Evolutionary conservation across 1,140 invertebrate genomes (phyloP).

Genomic region (Fopius arisanus): DNA sequence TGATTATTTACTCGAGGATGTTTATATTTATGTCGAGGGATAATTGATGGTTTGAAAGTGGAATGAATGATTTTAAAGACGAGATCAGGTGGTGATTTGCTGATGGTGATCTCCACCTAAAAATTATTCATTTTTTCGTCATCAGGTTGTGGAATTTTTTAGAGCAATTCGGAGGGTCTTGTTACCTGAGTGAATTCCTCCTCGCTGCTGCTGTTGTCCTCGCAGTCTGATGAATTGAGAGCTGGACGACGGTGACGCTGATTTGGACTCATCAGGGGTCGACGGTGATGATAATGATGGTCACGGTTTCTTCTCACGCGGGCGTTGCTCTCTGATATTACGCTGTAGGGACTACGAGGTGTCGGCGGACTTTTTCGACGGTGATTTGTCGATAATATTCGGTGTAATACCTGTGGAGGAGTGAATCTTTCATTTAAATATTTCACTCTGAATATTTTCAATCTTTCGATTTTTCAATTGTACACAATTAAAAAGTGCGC

Average conservation of each 20-base stretch:
- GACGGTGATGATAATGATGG: conserved; percentile 33
- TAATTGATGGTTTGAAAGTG: too few relatives aligned
- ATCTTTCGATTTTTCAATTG: too few relatives aligned
- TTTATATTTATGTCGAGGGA: too few relatives aligned
- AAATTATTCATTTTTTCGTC: too few relatives aligned
- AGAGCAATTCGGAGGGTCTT: neutral
- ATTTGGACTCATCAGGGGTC: conserved; percentile 52
- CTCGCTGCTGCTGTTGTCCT: conserved; percentile 64
- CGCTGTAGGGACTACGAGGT: conserved; percentile 54
- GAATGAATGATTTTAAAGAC: too few relatives aligned
- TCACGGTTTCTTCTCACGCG: conserved; percentile 56
- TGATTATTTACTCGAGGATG: neutral
- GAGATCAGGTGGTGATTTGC: too few relatives aligned
- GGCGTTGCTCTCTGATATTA: conserved; percentile 47
- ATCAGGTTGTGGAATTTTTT: neutral
- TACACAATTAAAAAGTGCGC: too few relatives aligned
- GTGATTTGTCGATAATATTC: conserved; percentile 50
- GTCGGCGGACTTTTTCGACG: conserved; percentile 48
- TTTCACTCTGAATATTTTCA: too few relatives aligned
- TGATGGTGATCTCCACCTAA: too few relatives aligned
- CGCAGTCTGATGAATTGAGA: conserved; percentile 62
- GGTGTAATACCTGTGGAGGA: conserved; percentile 54
- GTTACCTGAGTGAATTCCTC: conserved; percentile 60
- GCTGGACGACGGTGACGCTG: conserved; percentile 51
- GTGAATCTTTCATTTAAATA: neutral